phyloP scores from a whole-genome alignment of 1,140 invertebrate species.

The Lepeophtheirus salmonis region DNA sequence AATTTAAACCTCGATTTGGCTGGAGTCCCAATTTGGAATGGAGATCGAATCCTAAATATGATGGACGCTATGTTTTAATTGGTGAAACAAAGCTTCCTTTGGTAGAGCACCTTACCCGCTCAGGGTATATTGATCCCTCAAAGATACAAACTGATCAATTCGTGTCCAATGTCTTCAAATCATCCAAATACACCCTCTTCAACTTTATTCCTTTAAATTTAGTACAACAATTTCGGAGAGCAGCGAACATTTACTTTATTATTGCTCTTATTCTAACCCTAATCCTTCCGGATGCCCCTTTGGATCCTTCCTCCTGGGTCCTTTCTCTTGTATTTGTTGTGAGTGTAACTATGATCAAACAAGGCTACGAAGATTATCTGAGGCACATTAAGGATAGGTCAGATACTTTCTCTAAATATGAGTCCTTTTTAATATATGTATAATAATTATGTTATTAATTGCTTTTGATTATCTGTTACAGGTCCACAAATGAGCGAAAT shows the following conservation, averaged over 20 bases:
- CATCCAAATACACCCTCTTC: conserved; percentile 43
- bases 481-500: conserved; percentile 1
- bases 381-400: conserved; percentile 49
- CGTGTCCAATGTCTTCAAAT: neutral
- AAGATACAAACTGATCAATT: neutral
- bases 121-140: neutral
- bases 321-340: conserved; percentile 56
- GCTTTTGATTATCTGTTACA: conserved; percentile 8
- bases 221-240: conserved; percentile 57
- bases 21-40: neutral
- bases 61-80: neutral
- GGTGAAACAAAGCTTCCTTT: neutral
- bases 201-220: conserved; percentile 66
- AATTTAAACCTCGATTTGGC: neutral
- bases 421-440: neutral
- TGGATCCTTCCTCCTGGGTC: conserved; percentile 51
- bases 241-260: conserved; percentile 70
- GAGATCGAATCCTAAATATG: neutral
- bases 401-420: conserved; percentile 32
- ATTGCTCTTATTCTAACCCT: conserved; percentile 38
- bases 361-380: conserved; percentile 65
- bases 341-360: conserved; percentile 47
- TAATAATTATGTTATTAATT: conserved; percentile 3
- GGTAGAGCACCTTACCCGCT: neutral
- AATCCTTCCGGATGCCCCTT: conserved; percentile 33